Conservation (phyloP, 2,888 invertebrate species). For the Pimpla rufipes region DNA sequence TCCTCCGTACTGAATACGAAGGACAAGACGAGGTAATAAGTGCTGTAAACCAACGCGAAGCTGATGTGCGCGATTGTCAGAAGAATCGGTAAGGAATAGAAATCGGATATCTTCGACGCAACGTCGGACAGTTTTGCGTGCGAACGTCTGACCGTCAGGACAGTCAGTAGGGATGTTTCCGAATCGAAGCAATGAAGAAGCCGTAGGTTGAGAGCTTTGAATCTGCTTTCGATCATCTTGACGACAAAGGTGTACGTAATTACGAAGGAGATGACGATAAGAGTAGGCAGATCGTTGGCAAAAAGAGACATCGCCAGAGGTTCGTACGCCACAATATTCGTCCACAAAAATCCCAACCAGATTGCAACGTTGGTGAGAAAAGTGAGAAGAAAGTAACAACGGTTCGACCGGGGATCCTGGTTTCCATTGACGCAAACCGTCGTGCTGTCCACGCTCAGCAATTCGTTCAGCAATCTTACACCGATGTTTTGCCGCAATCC, state of each 20-base stretch:
- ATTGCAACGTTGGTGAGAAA: background rate
- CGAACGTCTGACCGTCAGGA: slow-evolving; percentile 49
- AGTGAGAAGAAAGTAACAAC: background rate
- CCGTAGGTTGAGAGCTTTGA: slow-evolving; percentile 53
- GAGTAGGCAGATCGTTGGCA: slow-evolving; percentile 4
- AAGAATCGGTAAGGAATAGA: slow-evolving; percentile 68
- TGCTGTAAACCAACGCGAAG: background rate
- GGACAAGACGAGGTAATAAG: slow-evolving; percentile 59
- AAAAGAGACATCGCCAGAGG: background rate
- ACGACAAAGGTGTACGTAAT: slow-evolving; percentile 65
- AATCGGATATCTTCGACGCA: slow-evolving; percentile 60
- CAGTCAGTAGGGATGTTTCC: background rate
- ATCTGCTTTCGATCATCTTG: slow-evolving; percentile 44
- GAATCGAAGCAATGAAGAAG: background rate
- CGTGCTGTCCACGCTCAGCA: background rate
- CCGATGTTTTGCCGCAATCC: slow-evolving; percentile 4
- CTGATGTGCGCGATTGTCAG: slow-evolving; percentile 32
- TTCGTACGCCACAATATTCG: background rate
- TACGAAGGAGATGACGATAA: slow-evolving; percentile 38
- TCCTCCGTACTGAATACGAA: background rate
- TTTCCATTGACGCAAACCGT: background rate
- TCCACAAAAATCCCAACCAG: background rate
- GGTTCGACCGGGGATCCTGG: background rate
- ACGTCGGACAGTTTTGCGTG: slow-evolving; percentile 65
- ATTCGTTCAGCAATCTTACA: slow-evolving; percentile 7